Percentiles rank a stretch among this genome's conserved stretches.
Evolutionary conservation across 2,113 vertebrate genomes (phyloP).

Genomic region (Trematocara macrostoma): DNA sequence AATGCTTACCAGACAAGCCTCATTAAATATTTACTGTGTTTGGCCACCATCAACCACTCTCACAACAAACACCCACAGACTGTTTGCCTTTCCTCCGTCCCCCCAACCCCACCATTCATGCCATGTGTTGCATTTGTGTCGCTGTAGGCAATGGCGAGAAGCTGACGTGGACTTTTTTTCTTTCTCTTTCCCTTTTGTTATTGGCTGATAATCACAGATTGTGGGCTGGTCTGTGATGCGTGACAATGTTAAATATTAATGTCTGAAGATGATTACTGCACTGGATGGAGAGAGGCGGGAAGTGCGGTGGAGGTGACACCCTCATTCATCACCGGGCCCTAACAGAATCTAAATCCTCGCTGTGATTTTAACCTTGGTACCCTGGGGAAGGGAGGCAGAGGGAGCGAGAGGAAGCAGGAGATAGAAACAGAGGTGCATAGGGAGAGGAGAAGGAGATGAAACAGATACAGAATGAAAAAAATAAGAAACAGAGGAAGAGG

Average conservation of each 20-base stretch:
- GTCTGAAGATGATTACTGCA: slow-evolving; percentile 54
- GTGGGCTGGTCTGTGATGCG: slow-evolving; percentile 21
- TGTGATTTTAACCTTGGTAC: slow-evolving; percentile 71
- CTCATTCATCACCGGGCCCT: slow-evolving; percentile 62
- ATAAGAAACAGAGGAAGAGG: neutral
- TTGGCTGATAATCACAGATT: slow-evolving; percentile 46
- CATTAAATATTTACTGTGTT: slow-evolving; percentile 71
- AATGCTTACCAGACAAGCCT: slow-evolving; percentile 54
- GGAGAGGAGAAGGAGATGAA: neutral
- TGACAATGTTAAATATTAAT: slow-evolving; percentile 73
- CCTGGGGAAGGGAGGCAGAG: neutral
- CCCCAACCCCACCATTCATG: neutral
- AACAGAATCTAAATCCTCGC: slow-evolving; percentile 69
- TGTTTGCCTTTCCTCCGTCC: neutral
- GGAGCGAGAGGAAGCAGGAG: neutral
- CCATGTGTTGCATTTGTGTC: neutral
- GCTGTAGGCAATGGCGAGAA: neutral
- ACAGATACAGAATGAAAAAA: neutral
- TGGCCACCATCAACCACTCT: slow-evolving; percentile 55
- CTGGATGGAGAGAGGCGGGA: slow-evolving; percentile 55
- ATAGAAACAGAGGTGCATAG: neutral
- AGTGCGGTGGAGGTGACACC: slow-evolving; percentile 45
- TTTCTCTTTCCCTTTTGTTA: neutral
- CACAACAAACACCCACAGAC: slow-evolving; percentile 55
- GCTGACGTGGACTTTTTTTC: neutral